Evolutionary conservation across 1,140 invertebrate genomes (phyloP), one percentile per base, ranked within the genome.

Genomic region (Drosophila sturtevanti): DNA sequence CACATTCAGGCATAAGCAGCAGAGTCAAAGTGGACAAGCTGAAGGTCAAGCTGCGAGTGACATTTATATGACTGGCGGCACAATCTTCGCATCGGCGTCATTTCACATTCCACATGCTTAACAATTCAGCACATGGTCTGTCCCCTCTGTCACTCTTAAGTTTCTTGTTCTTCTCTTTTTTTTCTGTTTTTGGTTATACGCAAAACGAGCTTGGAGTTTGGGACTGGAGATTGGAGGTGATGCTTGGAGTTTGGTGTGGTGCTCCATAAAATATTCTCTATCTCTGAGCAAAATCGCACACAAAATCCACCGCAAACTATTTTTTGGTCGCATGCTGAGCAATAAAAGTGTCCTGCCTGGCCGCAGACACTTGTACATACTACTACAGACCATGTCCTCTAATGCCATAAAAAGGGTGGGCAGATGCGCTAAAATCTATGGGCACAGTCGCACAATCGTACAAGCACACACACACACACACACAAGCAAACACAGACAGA

Each of bases 291-390:
- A 70, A 78, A 77, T 73, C 78, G 63, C 75, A 80, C 82, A 87
- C 82, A 75, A 79, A 85, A 86, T 86, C 82, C 84, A 86, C 82
- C 82, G 76, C 82, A 86, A 86, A 75, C 84, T 86, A 87, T 79
- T 81, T 86, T 87, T 80, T 87, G 63, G 75, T 77, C 72, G 76
- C 82, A 72, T 79, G 84, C 82, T 82, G 82, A 37, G 82, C 82
- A 86, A 86, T 86, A 86, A 86, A 87, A 82, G 82, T 86, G 82
- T 87, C 82, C 82, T 63, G 60, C 41, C 70, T 78, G 75, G 63
- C 70, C 74, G 68, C 72, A 87, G 79, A 87, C 79, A 89, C 79
- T 82, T 79, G 68, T 48, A 48, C 18, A 18, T 48, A 48, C 16
- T 77, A 69, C 56, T 27, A 18, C 70, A 81, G 81, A 81, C 74